These are phyloP conservation scores for Folsomia manolachei DNA, from an alignment of 2,888 invertebrate genomes.

Conservation along the genomic window DNA sequence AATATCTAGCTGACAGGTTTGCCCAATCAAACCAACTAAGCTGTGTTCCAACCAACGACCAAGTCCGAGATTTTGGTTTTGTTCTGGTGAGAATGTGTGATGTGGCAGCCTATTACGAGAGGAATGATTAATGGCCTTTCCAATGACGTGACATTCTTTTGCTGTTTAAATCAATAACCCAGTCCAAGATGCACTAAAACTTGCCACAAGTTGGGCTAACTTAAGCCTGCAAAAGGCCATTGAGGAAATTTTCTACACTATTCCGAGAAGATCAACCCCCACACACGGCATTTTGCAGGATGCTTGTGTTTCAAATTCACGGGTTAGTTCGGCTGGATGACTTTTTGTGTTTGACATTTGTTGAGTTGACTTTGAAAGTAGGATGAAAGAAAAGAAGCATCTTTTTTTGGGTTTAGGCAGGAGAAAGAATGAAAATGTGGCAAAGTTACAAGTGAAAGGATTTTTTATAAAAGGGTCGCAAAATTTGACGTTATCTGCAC, in stretches of 20 bases:
- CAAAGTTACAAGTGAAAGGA: not conserved
- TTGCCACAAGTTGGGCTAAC: not conserved
- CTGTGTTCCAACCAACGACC: too few species aligned
- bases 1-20: not conserved
- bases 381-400: not conserved
- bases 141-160: not conserved
- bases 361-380: not conserved
- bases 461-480: not conserved
- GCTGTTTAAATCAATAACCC: not conserved
- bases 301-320: not conserved
- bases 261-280: not conserved
- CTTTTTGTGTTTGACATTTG: not conserved
- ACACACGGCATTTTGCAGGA: not conserved
- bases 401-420: not conserved
- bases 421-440: not conserved
- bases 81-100: not conserved
- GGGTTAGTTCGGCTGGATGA: not conserved
- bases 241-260: not conserved
- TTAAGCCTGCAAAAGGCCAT: not conserved
- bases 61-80: not conserved
- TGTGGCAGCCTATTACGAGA: constrained; percentile 12
- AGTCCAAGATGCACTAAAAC: not conserved
- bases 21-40: too few species aligned
- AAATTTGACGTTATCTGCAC: not conserved
- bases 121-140: constrained; percentile 12